Conservation (phyloP, 2,888 invertebrate genomes). For the Scotopteryx bipunctaria region DNA sequence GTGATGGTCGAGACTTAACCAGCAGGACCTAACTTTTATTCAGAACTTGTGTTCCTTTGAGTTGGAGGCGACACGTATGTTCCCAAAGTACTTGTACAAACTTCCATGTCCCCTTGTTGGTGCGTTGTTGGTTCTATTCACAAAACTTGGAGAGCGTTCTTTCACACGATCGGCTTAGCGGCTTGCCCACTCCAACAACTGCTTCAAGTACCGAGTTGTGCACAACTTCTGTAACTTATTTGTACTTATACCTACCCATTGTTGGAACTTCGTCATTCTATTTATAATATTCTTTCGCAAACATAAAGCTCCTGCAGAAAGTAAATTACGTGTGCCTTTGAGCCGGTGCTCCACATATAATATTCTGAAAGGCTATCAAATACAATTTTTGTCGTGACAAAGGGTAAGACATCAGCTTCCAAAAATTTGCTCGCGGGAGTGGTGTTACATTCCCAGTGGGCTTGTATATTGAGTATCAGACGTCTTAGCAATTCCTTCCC, state of each 20-base stretch:
- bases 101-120: constrained; percentile 65
- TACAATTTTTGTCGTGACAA: constrained; percentile 58
- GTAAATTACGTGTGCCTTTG: constrained; percentile 39
- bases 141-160: constrained; percentile 65
- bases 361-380: constrained; percentile 54
- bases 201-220: constrained; percentile 64
- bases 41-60: constrained; percentile 45
- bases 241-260: constrained; percentile 53
- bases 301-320: constrained; percentile 30
- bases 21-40: constrained; percentile 44
- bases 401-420: constrained; percentile 53
- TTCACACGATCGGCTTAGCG: constrained; percentile 76
- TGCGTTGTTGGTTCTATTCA: constrained; percentile 67
- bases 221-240: constrained; percentile 55
- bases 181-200: constrained; percentile 66
- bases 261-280: constrained; percentile 60
- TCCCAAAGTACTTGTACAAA: constrained; percentile 57
- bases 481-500: constrained; percentile 54
- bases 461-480: constrained; percentile 58
- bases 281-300: constrained; percentile 39
- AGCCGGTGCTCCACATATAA: constrained; percentile 40
- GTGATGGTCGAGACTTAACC: constrained; percentile 38
- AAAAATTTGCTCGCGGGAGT: constrained; percentile 58
- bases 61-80: constrained; percentile 49
- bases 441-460: constrained; percentile 50